phyloP scores from a whole-genome alignment of 2,113 vertebrate genomes.

The Sturnira hondurensis region DNA sequence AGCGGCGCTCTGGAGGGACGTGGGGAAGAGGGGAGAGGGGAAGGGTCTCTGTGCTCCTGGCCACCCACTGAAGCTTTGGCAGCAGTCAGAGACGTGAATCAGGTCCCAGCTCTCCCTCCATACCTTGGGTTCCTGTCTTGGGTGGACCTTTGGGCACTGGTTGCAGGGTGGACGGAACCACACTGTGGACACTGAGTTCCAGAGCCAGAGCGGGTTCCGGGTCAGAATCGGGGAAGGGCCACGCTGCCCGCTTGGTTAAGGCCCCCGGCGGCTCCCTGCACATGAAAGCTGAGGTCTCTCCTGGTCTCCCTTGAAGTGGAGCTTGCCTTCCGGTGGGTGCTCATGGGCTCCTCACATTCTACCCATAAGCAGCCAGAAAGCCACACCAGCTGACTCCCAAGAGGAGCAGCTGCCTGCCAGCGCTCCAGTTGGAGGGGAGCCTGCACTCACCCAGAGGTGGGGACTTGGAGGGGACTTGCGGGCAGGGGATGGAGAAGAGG shows the following conservation, averaged over 20 bases:
- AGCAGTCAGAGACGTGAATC: background rate
- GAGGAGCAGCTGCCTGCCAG: background rate
- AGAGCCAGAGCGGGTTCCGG: background rate
- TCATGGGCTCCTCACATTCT: background rate
- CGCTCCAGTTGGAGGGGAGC: background rate
- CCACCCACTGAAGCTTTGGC: background rate
- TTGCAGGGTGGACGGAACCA: background rate
- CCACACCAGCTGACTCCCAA: background rate
- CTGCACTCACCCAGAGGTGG: background rate
- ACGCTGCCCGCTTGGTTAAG: background rate
- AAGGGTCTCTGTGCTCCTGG: background rate
- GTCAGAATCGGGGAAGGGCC: background rate
- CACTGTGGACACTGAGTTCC: background rate
- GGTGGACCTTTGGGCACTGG: background rate
- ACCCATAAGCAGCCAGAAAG: background rate
- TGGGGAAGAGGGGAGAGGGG: background rate
- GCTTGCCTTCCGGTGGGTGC: accelerated
- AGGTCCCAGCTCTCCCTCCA: background rate
- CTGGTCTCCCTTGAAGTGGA: background rate
- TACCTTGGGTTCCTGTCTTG: background rate
- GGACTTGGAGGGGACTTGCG: background rate
- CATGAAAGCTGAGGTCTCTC: background rate
- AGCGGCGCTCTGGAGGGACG: accelerated
- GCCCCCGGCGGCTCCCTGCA: background rate
- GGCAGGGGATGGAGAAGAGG: background rate